Base-by-base conservation (phyloP, 2,797 vertebrate genomes). In the Pteronotus mesoamericanus region DNA sequence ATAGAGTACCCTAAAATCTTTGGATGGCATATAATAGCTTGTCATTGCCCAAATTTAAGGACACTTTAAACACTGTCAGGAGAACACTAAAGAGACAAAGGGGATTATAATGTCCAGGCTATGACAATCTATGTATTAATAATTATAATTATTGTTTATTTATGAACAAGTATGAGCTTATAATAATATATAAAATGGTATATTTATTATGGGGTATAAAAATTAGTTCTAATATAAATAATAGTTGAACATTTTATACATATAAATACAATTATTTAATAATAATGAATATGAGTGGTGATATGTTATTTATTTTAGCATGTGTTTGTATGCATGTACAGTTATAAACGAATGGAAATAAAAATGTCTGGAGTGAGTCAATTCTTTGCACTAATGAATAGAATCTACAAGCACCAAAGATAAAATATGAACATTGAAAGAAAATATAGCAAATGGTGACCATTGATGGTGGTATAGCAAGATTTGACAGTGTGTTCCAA, bases 381-480 rank as follows among this genome's bases (percentile, higher is more conserved):
- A 18, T 55, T 69, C 6, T 8, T 71, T 29, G 53, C 16, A 53
- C 12, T 55, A 44, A 68, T 57, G 51, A 75, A 42, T 26, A 84
- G 19, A 3, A 48, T n/a, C 26, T 15, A 37, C 9, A 0, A 57
- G 0, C 5, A 48, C 11, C 11, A 71, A 55, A 42, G 3, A 10
- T 22, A 55, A 77, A 89, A 14, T 34, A 37, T 66, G 2, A 12
- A 44, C 24, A 11, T 6, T 48, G 26, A 34, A 48, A 78, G 34
- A 39, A 37, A 3, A 8, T 55, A 24, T 9, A 2, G 29, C 6
- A 34, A 24, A 22, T n/a, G 26, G 24, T 46, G 15, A 19, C 15
- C 9, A 4, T 9, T 4, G 1, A 21, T 44, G 9, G 2, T 48
- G 14, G n/a, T 5, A 2, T 6, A 37, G 53, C 39, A 29, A 11